Evolutionary conservation across 2,888 invertebrate species (phyloP).

Genomic region (Marasmarcha lunaedactyla): DNA sequence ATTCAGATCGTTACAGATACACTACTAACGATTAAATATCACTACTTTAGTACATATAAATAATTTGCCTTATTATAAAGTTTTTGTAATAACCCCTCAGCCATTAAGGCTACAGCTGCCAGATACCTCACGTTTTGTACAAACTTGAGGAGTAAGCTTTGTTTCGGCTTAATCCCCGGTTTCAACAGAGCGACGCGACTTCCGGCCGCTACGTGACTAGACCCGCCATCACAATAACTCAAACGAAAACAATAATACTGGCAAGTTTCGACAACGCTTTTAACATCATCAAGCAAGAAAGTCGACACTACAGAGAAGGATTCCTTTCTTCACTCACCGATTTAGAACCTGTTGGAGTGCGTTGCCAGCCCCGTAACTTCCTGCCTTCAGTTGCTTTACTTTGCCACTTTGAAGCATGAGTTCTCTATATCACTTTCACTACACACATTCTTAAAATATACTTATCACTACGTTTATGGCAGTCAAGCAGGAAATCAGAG

Average conservation of each 20-base stretch:
- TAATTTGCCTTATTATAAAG: slow-evolving; percentile 20
- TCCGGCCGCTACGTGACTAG: slow-evolving; percentile 32
- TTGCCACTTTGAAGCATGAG: slow-evolving; percentile 14
- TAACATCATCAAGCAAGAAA: slow-evolving; percentile 10
- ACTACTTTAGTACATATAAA: slow-evolving; percentile 23
- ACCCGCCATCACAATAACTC: slow-evolving; percentile 28
- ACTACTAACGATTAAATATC: slow-evolving; percentile 5
- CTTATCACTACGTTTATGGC: slow-evolving; percentile 33
- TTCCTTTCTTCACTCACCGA: slow-evolving; percentile 6
- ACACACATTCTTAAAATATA: not conserved
- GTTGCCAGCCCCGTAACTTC: slow-evolving; percentile 40
- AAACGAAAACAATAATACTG: slow-evolving; percentile 17
- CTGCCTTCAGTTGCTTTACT: slow-evolving; percentile 31
- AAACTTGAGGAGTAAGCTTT: not conserved
- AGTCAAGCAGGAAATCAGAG: slow-evolving; percentile 55
- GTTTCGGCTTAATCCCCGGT: slow-evolving; percentile 4
- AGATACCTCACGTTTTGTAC: slow-evolving; percentile 4
- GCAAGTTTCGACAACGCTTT: slow-evolving; percentile 15
- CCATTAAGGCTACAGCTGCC: slow-evolving; percentile 18
- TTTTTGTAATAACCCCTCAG: slow-evolving; percentile 21
- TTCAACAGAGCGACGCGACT: slow-evolving; percentile 23
- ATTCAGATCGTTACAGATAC: slow-evolving; percentile 1
- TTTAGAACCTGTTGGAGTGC: slow-evolving; percentile 13
- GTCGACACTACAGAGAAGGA: slow-evolving; percentile 4
- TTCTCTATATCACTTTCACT: not conserved